Percentiles rank a stretch among this genome's conserved stretches.
These are phyloP conservation scores for Camponotus fellah DNA, from an alignment of 2,888 invertebrate species.

Conservation along the genomic window DNA sequence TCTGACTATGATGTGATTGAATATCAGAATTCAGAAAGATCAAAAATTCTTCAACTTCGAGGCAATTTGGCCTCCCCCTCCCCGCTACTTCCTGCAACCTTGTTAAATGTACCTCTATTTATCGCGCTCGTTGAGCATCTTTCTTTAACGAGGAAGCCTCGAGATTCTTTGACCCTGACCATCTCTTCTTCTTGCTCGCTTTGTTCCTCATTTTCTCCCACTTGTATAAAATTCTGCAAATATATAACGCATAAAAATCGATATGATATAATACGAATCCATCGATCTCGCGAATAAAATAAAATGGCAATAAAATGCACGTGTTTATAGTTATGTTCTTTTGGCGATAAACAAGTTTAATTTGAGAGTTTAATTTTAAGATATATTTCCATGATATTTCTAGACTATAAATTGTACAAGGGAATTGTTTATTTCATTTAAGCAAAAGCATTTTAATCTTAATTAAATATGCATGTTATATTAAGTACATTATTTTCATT, in stretches of 20 bases:
- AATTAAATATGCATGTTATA: too few species aligned
- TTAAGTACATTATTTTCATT: too few species aligned
- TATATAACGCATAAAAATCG: slow-evolving; percentile 8
- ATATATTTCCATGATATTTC: neutral
- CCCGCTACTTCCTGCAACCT: slow-evolving; percentile 56
- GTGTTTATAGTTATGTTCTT: too few species aligned
- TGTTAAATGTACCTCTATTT: slow-evolving; percentile 73
- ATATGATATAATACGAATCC: neutral
- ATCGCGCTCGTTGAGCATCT: slow-evolving; percentile 67
- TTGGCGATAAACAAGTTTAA: neutral
- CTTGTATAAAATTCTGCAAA: slow-evolving; percentile 8
- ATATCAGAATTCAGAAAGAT: slow-evolving; percentile 41
- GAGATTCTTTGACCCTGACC: slow-evolving; percentile 65
- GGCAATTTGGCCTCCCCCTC: slow-evolving; percentile 50
- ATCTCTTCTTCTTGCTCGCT: slow-evolving; percentile 37
- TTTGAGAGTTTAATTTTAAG: too few species aligned
- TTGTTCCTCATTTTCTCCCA: slow-evolving; percentile 1
- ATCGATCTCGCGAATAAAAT: neutral
- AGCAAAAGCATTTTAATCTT: too few species aligned
- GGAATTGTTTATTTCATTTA: too few species aligned
- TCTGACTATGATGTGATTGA: neutral
- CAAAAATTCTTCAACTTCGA: slow-evolving; percentile 54
- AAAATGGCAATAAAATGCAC: neutral
- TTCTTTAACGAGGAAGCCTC: slow-evolving; percentile 74
- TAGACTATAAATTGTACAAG: neutral